Evolutionary conservation across 2,113 vertebrate genomes (phyloP).

Genomic region (Centropristis striata): DNA sequence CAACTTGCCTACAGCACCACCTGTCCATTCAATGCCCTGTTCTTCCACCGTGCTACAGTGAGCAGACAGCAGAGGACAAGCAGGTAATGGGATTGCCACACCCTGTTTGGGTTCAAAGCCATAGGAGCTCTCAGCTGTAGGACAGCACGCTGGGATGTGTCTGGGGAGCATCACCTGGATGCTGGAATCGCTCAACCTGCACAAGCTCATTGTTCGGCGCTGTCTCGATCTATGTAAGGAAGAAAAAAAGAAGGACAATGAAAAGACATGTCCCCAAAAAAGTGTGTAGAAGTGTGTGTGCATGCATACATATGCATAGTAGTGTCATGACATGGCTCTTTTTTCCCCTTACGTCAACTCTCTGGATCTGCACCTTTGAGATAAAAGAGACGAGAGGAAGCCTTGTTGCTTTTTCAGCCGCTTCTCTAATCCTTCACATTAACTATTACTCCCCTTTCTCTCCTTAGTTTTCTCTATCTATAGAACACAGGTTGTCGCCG

Average conservation of each 20-base stretch:
- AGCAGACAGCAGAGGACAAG: constrained; percentile 73
- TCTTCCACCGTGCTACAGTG: constrained; percentile 39
- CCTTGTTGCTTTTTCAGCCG: constrained; percentile 47
- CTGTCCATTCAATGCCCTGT: constrained; percentile 62
- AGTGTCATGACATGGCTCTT: constrained; percentile 47
- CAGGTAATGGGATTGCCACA: constrained; percentile 79
- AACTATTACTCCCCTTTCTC: constrained; percentile 44
- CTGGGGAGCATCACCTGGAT: constrained; percentile 63
- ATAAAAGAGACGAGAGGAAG: constrained; percentile 70
- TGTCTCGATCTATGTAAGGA: constrained; percentile 40
- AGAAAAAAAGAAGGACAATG: constrained; percentile 26
- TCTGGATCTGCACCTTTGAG: constrained; percentile 63
- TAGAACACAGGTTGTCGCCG: constrained; percentile 49
- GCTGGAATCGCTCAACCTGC: constrained; percentile 54
- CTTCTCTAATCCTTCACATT: constrained; percentile 56
- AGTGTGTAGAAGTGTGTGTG: not conserved
- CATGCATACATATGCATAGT: constrained; percentile 3
- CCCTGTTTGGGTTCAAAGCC: constrained; percentile 68
- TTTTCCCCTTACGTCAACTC: constrained; percentile 34
- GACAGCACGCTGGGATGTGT: constrained; percentile 59
- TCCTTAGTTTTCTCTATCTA: constrained; percentile 49
- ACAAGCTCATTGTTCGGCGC: constrained; percentile 57
- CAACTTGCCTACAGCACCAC: constrained; percentile 66
- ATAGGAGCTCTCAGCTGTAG: constrained; percentile 59
- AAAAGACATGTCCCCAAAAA: not conserved